Evolutionary conservation across 2,888 invertebrate species (phyloP), one percentile per base, ranked within the genome.

Genomic region (Bellardia bayeri): DNA sequence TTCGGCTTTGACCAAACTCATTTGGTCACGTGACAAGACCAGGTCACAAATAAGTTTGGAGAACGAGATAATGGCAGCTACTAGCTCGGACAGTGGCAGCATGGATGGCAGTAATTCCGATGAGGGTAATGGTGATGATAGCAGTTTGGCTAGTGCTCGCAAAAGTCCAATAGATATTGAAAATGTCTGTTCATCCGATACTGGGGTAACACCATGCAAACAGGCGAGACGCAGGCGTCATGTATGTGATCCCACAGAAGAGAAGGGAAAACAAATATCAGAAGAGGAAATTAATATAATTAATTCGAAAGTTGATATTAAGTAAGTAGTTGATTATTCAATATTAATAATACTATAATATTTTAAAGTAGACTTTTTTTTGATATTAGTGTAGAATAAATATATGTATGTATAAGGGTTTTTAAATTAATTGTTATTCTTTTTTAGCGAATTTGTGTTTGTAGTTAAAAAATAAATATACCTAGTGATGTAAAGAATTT

Each of bases 1-100:
- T 2, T 98, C 98, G 4, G 97, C 98, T 1, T 94, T 98, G 87
- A 97, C 97, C 89, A 98, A 98, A 91, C 96, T 98, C 90, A 96
- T 98, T 93, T 98, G 98, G 98, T 97, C 97, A 1, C 96, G 97
- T 37, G 96, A 94, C 92, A 89, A 93, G 91, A 89, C 94, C 91
- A 91, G 94, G 90, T 92, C 92, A 93, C 93, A 94, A 94, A 90
- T 92, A 89, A 92, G 91, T 83, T 83, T 92, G 37, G 91, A 93
- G 89, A 91, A 92, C 80, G 92, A 93, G 40, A 90, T 95, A 92
- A 89, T 94, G 92, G 90, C 94, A 90, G 89, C 92, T 5, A 91
- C 95, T 94, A 97, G 97, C 79, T 96, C 97, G 3, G 97, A 97
- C 91, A 97, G 97, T 90, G 96, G 97, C 83, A 97, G 97, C 93